Evolutionary conservation across 2,113 vertebrate genomes (phyloP), one percentile per base, ranked within the genome.

Genomic region (Centropus bengalensis): DNA sequence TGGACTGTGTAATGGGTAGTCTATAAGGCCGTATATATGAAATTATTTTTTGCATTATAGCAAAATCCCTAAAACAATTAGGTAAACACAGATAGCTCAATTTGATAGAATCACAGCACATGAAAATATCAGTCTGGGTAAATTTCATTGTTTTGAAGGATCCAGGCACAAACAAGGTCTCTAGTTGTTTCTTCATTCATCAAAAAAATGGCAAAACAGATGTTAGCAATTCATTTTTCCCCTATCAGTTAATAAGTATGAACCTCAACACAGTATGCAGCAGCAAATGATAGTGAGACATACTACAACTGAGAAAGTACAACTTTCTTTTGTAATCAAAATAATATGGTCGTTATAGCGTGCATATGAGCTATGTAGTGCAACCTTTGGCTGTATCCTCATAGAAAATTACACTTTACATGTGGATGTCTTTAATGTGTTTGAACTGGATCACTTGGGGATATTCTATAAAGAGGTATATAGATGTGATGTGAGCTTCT

Each of bases 161-260:
- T 71, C 66, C n/a, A 44, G 49, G 66, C 51, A 76, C n/a, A 91
- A 93, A 80, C 58, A 83, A 88, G 63, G 22, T 56, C 54, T 84
- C 70, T 71, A 9, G 67, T 69, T 86, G 30, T 10, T 76, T 95
- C 68, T 87, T 76, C 84, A 38, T 59, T 89, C 68, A 90, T 40
- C 62, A 49, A 91, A 74, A 90, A 83, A 44, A 68, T 63, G 49
- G 66, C 88, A 91, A 83, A 91, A 80, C 82, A 93, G 66, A 58
- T 92, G 82, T 96, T 94, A 89, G 28, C 76, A 96, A 96, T 77
- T 91, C 74, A 58, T 63, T 79, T 79, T 10, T 51, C 64, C 51
- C 73, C 64, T 33, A 42, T 77, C 79, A 68, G 56, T 94, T 86
- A 42, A 79, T 82, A 77, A 93, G 45, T 76, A 91, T 93, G 74